Base-by-base conservation (phyloP, 1,140 invertebrate genomes). In the Drosophila navojoa region DNA sequence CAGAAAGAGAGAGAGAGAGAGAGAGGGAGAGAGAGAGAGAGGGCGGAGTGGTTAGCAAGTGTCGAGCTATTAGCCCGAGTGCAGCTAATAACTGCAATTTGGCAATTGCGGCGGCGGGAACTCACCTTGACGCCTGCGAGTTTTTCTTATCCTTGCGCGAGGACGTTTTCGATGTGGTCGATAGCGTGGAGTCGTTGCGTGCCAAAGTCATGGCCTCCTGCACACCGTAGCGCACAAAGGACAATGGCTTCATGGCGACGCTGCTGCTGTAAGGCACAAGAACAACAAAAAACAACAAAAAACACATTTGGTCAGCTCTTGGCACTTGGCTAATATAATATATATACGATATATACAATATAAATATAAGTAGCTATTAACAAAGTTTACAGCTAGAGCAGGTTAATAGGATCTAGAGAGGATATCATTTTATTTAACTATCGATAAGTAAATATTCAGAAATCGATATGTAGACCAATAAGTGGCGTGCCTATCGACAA, bases 71-170 rank as follows among this genome's bases (percentile, higher is more conserved):
- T 70, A 55, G 38, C 45, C 3, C 47, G 10, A 67, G 25, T 32
- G 25, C 15, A 67, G 45, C 73, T 73, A 86, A 86, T 86, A 86
- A 82, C 68, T 52, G 67, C 75, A 82, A 86, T 86, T 84, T 77
- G 49, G 59, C 19, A 15, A 32, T 44, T 29, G 47, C 35, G 45
- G 15, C 3, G 11, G 5, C 19, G 29, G 58, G 32, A 47, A 77
- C 84, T 90, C 71, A 92, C 91, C 91, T 92, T 81, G 91, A 92
- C 68, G 91, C 91, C 77, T 92, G 91, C 54, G 91, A 91, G 72
- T 92, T 92, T 74, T 92, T 92, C 71, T 92, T 92, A 90, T 92
- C 91, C 79, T 92, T 92, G 72, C 91, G 90, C 64, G 91, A 92
- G 73, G 91, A 92, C 73, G 81, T 91, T 75, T 92, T 91, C 81